Base-by-base conservation (phyloP, 2,113 vertebrate species). In the Amblyopsis rosae region DNA sequence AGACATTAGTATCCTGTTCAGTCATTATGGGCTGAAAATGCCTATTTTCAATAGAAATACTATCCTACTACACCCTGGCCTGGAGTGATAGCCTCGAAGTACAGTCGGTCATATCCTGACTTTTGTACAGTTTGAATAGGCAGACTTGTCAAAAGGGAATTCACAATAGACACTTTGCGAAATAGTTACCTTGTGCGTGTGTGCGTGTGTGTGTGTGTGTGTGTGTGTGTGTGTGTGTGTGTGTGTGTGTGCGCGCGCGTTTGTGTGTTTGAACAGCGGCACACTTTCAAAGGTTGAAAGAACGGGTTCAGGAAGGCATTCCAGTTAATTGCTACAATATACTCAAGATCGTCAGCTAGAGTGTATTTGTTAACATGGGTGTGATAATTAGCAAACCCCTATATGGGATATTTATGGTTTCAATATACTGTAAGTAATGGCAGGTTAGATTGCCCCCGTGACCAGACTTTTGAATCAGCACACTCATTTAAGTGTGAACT, bases 1-100 rank as follows among this genome's bases (percentile, higher is more conserved):
- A 80, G 59, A 56, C 64, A 76, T 77, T 75, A 73, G 75, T 71
- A 56, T 19, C 12, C 7, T 56, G 17, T 50, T 49, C 54, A 32
- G 2, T 48, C 2, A 16, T 17, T 48, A 10, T 15, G 48, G 16
- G 35, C 35, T 47, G 48, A 70, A 54, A 47, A 47, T 12, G 59
- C 8, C 12, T 11, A 7, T 10, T 26, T 35, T 41, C 35, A 41
- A 41, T 41, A 41, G 35, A 13, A 68, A 16, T 16, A 17, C 16
- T 16, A 12, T 4, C 26, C 53, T 41, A 35, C 9, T 50, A 16
- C 3, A 19, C 17, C 41, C 60, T 62, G 60, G 19, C 41, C 60
- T 62, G 60, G 41, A 47, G 13, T 17, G 15, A 47, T 6, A 9
- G 41, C 15, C 47, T n/a, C 6, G 7, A 15, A 53, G 70, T 35